These are phyloP conservation scores for Eublepharis macularius DNA, from an alignment of 2,113 vertebrate species.

Conservation along the genomic window DNA sequence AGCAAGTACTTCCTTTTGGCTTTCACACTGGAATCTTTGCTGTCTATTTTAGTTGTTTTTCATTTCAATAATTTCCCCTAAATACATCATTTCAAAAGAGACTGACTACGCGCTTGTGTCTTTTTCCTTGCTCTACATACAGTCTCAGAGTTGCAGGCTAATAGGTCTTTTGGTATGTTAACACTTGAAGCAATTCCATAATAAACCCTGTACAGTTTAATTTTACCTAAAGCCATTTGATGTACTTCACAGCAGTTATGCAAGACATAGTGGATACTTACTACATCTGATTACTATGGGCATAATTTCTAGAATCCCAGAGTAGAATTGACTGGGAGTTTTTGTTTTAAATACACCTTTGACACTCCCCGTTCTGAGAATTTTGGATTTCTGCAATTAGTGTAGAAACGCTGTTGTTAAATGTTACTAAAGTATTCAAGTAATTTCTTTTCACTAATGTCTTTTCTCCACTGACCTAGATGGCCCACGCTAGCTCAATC, in stretches of 20 bases:
- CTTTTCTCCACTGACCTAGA: too few relatives aligned
- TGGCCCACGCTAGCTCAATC: too few relatives aligned
- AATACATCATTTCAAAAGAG: neutral
- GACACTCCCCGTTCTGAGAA: too few relatives aligned
- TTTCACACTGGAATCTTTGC: conserved; percentile 33
- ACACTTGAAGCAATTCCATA: too few relatives aligned
- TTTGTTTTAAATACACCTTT: neutral
- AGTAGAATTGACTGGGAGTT: neutral
- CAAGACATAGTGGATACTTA: neutral
- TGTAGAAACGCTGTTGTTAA: too few relatives aligned
- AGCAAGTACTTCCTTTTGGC: neutral
- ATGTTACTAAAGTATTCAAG: too few relatives aligned
- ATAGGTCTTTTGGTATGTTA: neutral
- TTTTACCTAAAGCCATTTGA: neutral
- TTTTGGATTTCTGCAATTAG: too few relatives aligned
- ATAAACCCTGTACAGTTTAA: neutral
- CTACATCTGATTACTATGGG: neutral
- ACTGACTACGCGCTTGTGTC: neutral
- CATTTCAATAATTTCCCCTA: conserved; percentile 13
- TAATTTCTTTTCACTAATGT: too few relatives aligned
- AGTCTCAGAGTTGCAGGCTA: neutral
- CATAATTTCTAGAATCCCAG: neutral
- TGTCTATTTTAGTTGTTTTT: neutral
- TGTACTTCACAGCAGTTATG: neutral
- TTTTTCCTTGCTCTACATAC: neutral